A percentile compares a stretch with the other conserved stretches of the same genome.
Conservation (phyloP, 2,888 invertebrate species). For the Cataglyphis altisquamis region DNA sequence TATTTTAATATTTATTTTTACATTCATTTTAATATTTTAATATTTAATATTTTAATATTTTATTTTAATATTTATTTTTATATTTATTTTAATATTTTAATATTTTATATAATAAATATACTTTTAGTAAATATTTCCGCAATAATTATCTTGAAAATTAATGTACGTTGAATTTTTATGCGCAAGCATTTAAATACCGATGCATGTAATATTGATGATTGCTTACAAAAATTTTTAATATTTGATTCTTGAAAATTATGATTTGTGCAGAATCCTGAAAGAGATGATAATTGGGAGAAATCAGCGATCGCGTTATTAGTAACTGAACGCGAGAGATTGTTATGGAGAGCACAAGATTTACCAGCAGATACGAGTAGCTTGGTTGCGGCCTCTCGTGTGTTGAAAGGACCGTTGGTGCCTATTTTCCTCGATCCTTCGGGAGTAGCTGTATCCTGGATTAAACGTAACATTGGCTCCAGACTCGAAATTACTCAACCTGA, state of each 20-base stretch:
- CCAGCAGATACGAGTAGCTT: conserved; percentile 88
- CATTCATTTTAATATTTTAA: neutral
- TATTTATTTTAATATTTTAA: neutral
- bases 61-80: neutral
- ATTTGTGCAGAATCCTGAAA: conserved; percentile 69
- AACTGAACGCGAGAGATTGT: conserved; percentile 92
- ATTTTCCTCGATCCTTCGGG: conserved; percentile 96
- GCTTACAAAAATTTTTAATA: neutral
- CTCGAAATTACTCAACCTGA: conserved; percentile 94
- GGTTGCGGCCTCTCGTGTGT: conserved; percentile 82
- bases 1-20: neutral
- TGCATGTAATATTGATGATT: neutral
- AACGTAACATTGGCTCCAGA: conserved; percentile 89
- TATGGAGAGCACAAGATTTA: conserved; percentile 95
- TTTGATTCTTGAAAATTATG: neutral
- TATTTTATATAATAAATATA: neutral
- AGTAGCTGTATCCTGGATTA: conserved; percentile 93
- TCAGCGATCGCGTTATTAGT: conserved; percentile 80
- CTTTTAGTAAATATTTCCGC: neutral
- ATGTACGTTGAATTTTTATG: no score
- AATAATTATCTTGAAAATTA: conserved; percentile 1
- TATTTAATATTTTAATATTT: neutral
- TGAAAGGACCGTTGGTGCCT: conserved; percentile 89
- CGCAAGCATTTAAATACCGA: neutral
- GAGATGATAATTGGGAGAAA: conserved; percentile 79